Evolutionary conservation across 2,797 vertebrate genomes (phyloP).

Genomic region (Halcyon leucocephala): DNA sequence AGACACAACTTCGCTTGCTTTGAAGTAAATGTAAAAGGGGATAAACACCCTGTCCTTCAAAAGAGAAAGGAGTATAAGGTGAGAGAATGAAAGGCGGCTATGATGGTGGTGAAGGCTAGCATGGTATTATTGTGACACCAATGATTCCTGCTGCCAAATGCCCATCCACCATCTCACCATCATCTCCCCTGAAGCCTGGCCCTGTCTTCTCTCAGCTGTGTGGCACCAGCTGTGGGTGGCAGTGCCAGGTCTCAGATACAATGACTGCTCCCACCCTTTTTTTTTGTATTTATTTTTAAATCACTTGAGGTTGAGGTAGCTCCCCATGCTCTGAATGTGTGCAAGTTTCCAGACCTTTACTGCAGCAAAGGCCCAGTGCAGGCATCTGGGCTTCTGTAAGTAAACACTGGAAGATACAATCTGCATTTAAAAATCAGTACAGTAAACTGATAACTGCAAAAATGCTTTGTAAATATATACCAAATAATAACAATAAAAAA

Average conservation of each 20-base stretch:
- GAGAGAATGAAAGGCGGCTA: neutral
- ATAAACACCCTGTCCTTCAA: neutral
- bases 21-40: neutral
- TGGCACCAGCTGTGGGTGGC: neutral
- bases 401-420: neutral
- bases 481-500: neutral
- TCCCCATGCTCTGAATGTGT: neutral
- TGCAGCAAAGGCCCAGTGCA: neutral
- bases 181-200: neutral
- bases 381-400: neutral
- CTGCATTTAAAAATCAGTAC: neutral
- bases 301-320: neutral
- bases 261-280: neutral
- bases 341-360: neutral
- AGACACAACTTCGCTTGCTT: neutral
- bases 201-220: neutral
- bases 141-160: neutral
- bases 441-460: neutral
- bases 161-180: neutral
- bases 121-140: neutral
- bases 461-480: neutral
- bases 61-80: neutral
- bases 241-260: accelerated
- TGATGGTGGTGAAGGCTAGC: neutral
- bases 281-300: neutral